These are phyloP conservation scores for Manis javanica DNA, from an alignment of 2,797 vertebrate genomes.

Conservation along the genomic window DNA sequence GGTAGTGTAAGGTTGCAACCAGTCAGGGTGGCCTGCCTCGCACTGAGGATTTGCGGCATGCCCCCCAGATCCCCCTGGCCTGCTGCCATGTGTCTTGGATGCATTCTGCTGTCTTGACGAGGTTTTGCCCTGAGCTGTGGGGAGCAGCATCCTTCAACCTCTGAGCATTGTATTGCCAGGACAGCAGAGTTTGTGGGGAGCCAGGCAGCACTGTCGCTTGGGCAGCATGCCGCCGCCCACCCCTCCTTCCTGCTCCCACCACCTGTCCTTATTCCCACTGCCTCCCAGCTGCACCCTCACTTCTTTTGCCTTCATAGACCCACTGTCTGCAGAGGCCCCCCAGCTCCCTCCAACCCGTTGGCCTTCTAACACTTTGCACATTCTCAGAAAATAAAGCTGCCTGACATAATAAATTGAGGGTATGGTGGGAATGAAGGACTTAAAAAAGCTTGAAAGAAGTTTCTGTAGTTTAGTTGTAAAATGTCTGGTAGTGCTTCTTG, in stretches of 20 bases:
- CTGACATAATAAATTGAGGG: neutral
- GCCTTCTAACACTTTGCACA: neutral
- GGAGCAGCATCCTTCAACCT: conserved; percentile 65
- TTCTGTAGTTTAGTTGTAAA: neutral
- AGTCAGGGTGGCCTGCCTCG: neutral
- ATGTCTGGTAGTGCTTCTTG: neutral
- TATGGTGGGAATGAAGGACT: neutral
- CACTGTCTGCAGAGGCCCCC: neutral
- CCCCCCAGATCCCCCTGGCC: conserved; percentile 12
- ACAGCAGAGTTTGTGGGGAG: conserved; percentile 55
- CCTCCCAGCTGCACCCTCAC: neutral
- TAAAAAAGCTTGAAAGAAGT: neutral
- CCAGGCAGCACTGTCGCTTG: neutral
- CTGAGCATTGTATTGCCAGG: conserved; percentile 65
- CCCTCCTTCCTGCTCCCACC: neutral
- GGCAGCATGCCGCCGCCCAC: neutral
- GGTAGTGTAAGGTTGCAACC: neutral
- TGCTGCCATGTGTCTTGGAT: conserved; percentile 47
- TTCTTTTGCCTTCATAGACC: neutral
- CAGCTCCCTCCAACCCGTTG: neutral
- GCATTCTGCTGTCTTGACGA: conserved; percentile 68
- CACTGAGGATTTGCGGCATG: conserved; percentile 4
- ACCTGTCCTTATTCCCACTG: neutral
- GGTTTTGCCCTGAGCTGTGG: conserved; percentile 43
- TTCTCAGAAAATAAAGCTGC: conserved; percentile 18